Conservation (phyloP, 2,888 invertebrate genomes). For the Vanessa cardui region DNA sequence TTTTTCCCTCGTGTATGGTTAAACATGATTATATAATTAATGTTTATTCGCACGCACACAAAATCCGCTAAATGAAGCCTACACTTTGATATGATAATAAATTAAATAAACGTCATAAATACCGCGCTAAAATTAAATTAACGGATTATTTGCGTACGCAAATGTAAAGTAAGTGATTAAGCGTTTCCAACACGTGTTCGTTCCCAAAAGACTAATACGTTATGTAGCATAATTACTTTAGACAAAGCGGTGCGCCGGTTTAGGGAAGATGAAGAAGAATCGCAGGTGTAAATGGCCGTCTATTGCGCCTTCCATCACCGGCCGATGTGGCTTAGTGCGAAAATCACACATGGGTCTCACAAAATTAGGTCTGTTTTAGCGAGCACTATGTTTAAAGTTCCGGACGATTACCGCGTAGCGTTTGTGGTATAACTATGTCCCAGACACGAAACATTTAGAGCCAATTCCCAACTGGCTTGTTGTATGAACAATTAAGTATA, state of each 20-base stretch:
- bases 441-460: conserved; percentile 76
- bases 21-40: conserved; percentile 71
- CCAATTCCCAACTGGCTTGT: conserved; percentile 79
- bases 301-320: conserved; percentile 76
- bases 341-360: conserved; percentile 43
- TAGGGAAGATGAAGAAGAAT: conserved; percentile 81
- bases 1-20: conserved; percentile 66
- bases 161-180: conserved; percentile 81
- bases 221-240: conserved; percentile 80
- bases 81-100: conserved; percentile 79
- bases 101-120: conserved; percentile 79
- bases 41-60: conserved; percentile 73
- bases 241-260: conserved; percentile 75
- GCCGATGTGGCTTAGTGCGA: conserved; percentile 35
- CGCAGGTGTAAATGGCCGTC: conserved; percentile 78
- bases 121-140: conserved; percentile 77
- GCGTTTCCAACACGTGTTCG: conserved; percentile 75
- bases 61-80: conserved; percentile 69
- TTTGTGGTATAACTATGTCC: conserved; percentile 70
- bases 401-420: conserved; percentile 60
- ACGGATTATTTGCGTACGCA: conserved; percentile 78
- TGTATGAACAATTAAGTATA: conserved; percentile 80
- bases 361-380: conserved; percentile 63
- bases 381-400: conserved; percentile 48
- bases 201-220: conserved; percentile 81